These are phyloP conservation scores for Ascidia mentula DNA, from an alignment of 23 tunicate species.

Conservation along the genomic window DNA sequence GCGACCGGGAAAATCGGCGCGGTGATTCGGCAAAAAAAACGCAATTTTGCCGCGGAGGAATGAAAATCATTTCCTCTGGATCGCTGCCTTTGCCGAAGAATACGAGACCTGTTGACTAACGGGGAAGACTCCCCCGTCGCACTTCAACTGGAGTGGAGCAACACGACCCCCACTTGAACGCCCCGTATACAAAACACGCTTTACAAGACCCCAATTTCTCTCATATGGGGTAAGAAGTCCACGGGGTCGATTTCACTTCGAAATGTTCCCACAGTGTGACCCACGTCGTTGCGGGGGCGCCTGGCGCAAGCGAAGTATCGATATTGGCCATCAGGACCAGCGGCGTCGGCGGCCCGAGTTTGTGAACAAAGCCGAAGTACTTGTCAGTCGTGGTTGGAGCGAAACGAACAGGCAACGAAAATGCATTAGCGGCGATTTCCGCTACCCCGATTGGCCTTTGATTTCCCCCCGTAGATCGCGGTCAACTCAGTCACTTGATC, in stretches of 20 bases:
- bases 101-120: too few relatives aligned
- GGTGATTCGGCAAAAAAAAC: neutral
- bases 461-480: neutral
- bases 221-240: neutral
- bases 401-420: neutral
- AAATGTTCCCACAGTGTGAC: neutral
- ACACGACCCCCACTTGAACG: neutral
- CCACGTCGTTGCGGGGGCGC: neutral
- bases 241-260: neutral
- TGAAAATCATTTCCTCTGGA: too few relatives aligned
- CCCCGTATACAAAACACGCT: neutral
- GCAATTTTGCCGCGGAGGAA: neutral
- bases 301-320: neutral
- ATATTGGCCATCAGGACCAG: neutral
- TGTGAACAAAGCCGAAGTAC: neutral
- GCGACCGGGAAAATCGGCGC: neutral
- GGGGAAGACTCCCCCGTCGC: too few relatives aligned
- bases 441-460: neutral
- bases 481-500: neutral
- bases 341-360: neutral
- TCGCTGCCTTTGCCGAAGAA: too few relatives aligned
- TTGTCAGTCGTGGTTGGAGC: neutral
- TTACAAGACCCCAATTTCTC: neutral
- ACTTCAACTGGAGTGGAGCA: neutral
- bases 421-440: conserved; percentile 4